phyloP scores from a whole-genome alignment of 2,113 vertebrate species.

The Climacteris rufus region DNA sequence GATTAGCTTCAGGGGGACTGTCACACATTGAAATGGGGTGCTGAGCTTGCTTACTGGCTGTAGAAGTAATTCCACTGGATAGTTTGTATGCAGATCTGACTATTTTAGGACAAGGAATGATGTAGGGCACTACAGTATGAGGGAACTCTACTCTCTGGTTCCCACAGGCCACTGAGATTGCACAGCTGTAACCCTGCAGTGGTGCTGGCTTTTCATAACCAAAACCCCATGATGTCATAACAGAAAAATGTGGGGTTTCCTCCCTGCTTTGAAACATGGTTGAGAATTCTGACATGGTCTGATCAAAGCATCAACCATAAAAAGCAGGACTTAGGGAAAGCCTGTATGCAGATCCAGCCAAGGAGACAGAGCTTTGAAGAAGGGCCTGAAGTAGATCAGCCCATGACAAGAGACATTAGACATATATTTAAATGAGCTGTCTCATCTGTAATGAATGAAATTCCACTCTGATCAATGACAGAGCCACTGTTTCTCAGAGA shows the following conservation, averaged over 20 bases:
- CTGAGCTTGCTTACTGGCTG: not conserved
- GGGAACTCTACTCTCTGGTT: not conserved
- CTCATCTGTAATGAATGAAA: constrained; percentile 33
- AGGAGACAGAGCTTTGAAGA: constrained; percentile 31
- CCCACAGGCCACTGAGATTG: not conserved
- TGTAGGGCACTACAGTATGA: fast-evolving
- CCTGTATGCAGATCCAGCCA: not conserved
- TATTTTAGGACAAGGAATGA: not conserved
- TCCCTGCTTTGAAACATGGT: not conserved
- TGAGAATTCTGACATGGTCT: not conserved
- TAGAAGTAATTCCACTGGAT: not conserved
- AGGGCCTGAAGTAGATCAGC: constrained; percentile 16
- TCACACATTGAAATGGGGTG: not conserved
- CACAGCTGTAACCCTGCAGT: not conserved
- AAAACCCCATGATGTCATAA: not conserved
- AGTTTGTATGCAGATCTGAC: not conserved
- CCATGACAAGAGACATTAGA: constrained; percentile 23
- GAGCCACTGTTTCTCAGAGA: constrained; percentile 24
- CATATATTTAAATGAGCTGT: constrained; percentile 37
- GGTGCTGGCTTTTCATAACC: not conserved
- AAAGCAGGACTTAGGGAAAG: not conserved
- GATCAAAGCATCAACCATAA: constrained; percentile 1
- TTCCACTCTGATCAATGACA: constrained; percentile 33
- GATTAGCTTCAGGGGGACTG: not conserved
- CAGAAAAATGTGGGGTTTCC: not conserved